A percentile compares a stretch with the other conserved stretches of the same genome.
Evolutionary conservation across 1,140 invertebrate genomes (phyloP).

Genomic region (Neodiprion virginianus): DNA sequence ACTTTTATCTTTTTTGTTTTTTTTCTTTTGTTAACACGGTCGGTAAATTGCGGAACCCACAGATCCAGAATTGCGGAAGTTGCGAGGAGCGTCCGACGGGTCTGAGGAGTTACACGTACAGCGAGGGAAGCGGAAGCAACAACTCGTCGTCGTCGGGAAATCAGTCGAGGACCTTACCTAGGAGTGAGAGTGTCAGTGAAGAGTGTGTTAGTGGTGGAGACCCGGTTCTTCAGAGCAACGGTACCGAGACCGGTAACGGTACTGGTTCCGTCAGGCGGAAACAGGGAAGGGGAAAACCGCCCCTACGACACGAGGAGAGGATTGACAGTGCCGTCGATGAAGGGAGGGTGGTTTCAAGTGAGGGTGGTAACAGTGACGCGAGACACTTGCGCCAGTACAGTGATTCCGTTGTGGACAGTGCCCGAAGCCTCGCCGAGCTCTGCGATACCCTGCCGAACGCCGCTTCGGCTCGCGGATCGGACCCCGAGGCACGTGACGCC

Average conservation of each 20-base stretch:
- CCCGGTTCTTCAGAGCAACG: neutral
- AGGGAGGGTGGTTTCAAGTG: conserved; percentile 15
- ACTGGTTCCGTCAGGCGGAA: conserved; percentile 12
- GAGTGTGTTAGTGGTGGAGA: conserved; percentile 38
- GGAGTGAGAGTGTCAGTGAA: conserved; percentile 52
- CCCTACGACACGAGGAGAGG: conserved; percentile 29
- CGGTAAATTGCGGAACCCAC: no score
- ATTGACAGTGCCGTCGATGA: conserved; percentile 30
- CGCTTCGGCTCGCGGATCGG: conserved; percentile 54
- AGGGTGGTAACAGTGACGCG: conserved; percentile 23
- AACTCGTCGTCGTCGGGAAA: conserved; percentile 26
- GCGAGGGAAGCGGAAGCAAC: conserved; percentile 37
- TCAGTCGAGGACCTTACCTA: conserved; percentile 30
- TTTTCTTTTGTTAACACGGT: no score
- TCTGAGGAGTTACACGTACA: conserved; percentile 44
- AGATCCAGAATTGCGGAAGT: conserved; percentile 29
- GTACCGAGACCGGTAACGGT: conserved; percentile 8
- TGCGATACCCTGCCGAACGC: conserved; percentile 56
- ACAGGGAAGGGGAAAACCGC: conserved; percentile 12
- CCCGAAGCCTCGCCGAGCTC: conserved; percentile 39
- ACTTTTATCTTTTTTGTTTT: no score
- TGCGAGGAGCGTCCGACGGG: conserved; percentile 35
- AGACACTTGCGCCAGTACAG: conserved; percentile 51
- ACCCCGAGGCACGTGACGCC: conserved; percentile 47
- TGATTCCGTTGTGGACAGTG: conserved; percentile 52